Evolutionary conservation across 2,797 vertebrate species (phyloP).

Genomic region (Pseudochirops corinnae): DNA sequence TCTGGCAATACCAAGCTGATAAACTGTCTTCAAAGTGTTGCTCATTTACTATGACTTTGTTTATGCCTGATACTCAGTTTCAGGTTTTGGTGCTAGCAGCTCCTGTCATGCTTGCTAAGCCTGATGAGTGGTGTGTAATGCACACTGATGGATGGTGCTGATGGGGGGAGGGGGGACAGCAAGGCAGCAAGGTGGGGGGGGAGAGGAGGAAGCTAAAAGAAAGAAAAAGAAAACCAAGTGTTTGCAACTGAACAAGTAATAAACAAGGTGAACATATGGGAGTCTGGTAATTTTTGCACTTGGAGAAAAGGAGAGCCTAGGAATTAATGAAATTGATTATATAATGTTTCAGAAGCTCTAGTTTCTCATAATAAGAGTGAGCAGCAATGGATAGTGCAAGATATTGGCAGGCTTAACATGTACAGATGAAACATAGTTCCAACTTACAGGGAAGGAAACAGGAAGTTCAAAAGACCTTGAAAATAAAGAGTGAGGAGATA

Average conservation of each 20-base stretch:
- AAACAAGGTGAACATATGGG: neutral
- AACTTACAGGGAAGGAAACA: neutral
- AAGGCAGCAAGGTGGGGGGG: neutral
- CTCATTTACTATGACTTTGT: neutral
- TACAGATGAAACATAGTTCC: neutral
- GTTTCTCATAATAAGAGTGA: neutral
- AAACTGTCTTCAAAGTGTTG: neutral
- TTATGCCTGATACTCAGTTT: slow-evolving; percentile 34
- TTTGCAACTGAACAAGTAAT: neutral
- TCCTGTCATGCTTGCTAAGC: neutral
- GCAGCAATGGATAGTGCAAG: neutral
- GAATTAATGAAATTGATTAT: neutral
- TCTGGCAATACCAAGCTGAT: neutral
- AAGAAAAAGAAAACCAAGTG: neutral
- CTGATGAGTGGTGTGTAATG: neutral
- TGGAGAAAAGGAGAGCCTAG: neutral
- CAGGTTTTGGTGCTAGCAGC: slow-evolving; percentile 5
- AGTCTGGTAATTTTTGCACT: neutral
- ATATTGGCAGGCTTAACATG: neutral
- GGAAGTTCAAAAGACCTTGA: neutral
- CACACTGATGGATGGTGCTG: accelerated
- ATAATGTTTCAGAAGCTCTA: neutral
- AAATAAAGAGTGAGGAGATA: neutral
- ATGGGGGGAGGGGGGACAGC: too few species aligned
- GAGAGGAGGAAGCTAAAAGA: neutral